These are phyloP conservation scores for Drosophila subobscura DNA, from an alignment of 1,140 invertebrate genomes.

Conservation along the genomic window DNA sequence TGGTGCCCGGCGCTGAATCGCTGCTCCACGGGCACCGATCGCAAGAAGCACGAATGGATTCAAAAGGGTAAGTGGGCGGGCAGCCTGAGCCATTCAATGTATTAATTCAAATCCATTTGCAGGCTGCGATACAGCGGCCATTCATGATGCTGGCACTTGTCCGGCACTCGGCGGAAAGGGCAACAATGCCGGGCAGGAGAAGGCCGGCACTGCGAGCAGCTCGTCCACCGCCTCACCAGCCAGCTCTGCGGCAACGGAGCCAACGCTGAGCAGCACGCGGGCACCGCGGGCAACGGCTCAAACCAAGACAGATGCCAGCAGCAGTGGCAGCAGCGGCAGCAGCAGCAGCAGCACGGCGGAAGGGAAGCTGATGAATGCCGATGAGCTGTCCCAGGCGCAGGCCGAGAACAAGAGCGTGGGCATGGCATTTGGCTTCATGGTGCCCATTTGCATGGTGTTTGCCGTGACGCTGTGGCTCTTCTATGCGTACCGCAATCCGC, in stretches of 20 bases:
- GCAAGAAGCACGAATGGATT: conserved; percentile 95
- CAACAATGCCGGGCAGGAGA: conserved; percentile 68
- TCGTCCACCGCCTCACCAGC: conserved; percentile 2
- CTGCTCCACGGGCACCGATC: conserved; percentile 94
- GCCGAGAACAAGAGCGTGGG: conserved; percentile 68
- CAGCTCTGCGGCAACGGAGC: conserved; percentile 38
- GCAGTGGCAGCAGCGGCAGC: background rate
- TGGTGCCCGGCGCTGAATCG: conserved; percentile 93
- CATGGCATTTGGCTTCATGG: conserved; percentile 74
- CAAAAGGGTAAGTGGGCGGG: conserved; percentile 85
- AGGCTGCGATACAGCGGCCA: conserved; percentile 86
- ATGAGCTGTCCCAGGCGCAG: conserved; percentile 27
- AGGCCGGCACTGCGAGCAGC: conserved; percentile 4
- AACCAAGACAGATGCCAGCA: background rate
- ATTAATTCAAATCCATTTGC: background rate
- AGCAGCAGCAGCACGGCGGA: conserved; percentile 24
- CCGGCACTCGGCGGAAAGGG: conserved; percentile 76
- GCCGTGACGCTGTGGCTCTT: conserved; percentile 89
- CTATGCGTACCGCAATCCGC: conserved; percentile 98
- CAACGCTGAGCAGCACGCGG: conserved; percentile 51
- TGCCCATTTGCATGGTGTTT: conserved; percentile 79
- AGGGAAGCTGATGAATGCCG: conserved; percentile 47
- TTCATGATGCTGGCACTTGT: conserved; percentile 84
- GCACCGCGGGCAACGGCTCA: conserved; percentile 10
- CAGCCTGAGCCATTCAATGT: background rate